phyloP scores from a whole-genome alignment of 2,888 invertebrate species.

The Bruchidius siliquastri region DNA sequence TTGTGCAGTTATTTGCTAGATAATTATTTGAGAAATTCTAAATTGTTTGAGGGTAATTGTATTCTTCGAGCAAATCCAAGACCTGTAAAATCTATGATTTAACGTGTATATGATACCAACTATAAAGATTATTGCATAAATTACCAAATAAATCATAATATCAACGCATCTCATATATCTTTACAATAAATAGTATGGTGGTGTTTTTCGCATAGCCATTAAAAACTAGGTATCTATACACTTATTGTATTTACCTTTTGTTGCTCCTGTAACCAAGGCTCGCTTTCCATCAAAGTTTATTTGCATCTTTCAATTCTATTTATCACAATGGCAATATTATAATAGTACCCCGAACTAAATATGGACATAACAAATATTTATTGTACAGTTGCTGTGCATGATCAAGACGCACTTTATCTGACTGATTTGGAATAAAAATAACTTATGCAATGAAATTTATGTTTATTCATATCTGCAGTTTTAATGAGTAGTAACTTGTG shows the following conservation, averaged over 20 bases:
- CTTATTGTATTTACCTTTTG: conserved; percentile 60
- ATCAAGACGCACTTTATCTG: background rate
- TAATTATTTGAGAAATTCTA: no score
- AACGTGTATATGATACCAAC: no score
- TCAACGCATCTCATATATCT: no score
- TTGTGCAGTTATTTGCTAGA: no score
- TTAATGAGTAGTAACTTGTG: background rate
- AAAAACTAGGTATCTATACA: no score
- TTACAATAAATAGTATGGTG: no score
- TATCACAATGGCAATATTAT: background rate
- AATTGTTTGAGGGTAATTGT: no score
- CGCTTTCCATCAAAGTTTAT: conserved; percentile 70
- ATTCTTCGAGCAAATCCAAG: no score
- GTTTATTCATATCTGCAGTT: background rate
- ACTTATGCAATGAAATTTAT: background rate
- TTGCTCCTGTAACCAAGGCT: conserved; percentile 84
- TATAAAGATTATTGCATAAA: no score
- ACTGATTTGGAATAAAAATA: background rate
- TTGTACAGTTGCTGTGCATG: background rate
- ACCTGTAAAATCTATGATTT: no score
- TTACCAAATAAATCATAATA: no score
- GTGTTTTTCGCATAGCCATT: no score
- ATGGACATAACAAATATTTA: background rate
- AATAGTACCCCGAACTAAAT: background rate
- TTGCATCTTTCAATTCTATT: conserved; percentile 51